Conservation (phyloP, 2,113 vertebrate genomes). For the Neolamprologus sp. region DNA sequence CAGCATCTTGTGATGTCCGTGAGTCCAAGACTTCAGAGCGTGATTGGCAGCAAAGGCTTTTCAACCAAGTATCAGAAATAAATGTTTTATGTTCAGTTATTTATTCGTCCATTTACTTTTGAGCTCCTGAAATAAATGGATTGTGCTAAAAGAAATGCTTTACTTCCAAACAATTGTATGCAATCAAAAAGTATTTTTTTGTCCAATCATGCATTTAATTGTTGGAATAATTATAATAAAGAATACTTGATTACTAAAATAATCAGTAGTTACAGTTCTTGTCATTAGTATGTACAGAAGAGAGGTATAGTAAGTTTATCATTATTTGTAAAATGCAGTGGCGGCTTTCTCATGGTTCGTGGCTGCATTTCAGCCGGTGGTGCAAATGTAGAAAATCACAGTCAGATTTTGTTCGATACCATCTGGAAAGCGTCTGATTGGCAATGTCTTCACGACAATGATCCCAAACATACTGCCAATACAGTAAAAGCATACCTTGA, state of each 20-base stretch:
- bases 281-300: not conserved
- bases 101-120: not conserved
- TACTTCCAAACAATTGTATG: not conserved
- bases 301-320: not conserved
- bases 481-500: not conserved
- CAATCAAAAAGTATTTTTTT: not conserved
- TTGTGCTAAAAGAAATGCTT: not conserved
- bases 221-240: not conserved
- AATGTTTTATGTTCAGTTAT: not conserved
- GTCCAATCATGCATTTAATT: not conserved
- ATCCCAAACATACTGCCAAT: not conserved
- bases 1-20: not conserved
- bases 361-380: not conserved
- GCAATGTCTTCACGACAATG: not conserved
- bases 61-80: not conserved
- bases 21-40: not conserved
- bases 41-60: not conserved
- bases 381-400: not conserved
- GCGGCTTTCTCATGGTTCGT: accelerated
- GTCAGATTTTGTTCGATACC: accelerated
- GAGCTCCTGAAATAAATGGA: not conserved
- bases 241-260: not conserved
- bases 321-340: not conserved
- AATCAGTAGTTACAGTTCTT: not conserved
- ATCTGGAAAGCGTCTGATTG: accelerated